Percentiles rank a stretch among this genome's conserved stretches.
phyloP scores from a whole-genome alignment of 2,888 invertebrate species.

The Anticlea derivata region DNA sequence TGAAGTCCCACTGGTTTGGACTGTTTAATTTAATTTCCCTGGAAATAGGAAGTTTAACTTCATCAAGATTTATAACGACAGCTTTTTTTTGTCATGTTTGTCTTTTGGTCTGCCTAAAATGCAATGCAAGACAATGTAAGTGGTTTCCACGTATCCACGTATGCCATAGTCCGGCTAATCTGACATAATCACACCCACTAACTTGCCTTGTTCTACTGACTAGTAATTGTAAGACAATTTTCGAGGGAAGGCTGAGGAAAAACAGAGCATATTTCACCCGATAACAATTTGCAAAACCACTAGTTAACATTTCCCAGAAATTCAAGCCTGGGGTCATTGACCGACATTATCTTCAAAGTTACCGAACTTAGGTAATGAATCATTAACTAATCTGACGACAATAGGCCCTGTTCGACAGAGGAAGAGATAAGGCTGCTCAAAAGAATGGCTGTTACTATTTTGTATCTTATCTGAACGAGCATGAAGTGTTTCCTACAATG shows the following conservation, averaged over 20 bases:
- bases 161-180: too few relatives aligned
- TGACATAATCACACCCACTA: background rate
- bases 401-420: conserved; percentile 63
- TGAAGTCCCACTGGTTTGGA: conserved; percentile 2
- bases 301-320: conserved; percentile 32
- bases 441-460: conserved; percentile 60
- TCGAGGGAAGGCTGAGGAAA: background rate
- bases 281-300: conserved; percentile 21
- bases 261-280: conserved; percentile 1
- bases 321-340: conserved; percentile 31
- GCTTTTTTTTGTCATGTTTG: background rate
- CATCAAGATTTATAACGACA: conserved; percentile 16
- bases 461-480: conserved; percentile 56
- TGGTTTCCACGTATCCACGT: too few relatives aligned
- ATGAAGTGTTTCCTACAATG: conserved; percentile 37
- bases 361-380: conserved; percentile 59
- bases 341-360: conserved; percentile 40
- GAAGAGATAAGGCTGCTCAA: conserved; percentile 69
- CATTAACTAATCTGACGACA: conserved; percentile 69
- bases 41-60: background rate
- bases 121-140: too few relatives aligned
- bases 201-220: background rate
- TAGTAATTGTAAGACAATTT: background rate
- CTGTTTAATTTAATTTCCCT: conserved; percentile 7
- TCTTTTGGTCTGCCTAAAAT: too few relatives aligned